These are phyloP conservation scores for Ceratina calcarata DNA, from an alignment of 1,140 invertebrate genomes.

Conservation along the genomic window DNA sequence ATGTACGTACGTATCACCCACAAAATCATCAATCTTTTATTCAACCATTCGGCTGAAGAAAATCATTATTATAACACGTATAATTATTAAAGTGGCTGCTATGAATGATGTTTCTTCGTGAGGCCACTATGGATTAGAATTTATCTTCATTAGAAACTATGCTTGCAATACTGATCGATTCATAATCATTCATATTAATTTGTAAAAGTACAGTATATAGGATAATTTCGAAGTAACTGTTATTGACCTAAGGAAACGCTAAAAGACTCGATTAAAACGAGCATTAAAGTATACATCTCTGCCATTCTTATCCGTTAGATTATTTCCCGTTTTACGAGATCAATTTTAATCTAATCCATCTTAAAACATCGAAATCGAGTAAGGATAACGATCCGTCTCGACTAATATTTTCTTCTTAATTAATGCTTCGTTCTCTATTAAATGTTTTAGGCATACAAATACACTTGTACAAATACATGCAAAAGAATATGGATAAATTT, in stretches of 20 bases:
- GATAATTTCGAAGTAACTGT: constrained; percentile 5
- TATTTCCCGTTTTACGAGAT: neutral
- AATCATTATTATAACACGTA: neutral
- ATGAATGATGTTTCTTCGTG: neutral
- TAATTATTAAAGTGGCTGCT: neutral
- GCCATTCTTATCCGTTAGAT: neutral
- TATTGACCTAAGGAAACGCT: neutral
- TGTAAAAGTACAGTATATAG: constrained; percentile 1
- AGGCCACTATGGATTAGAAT: constrained; percentile 2
- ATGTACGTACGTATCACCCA: neutral
- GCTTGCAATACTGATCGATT: neutral
- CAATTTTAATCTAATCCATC: neutral
- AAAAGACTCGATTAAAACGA: neutral
- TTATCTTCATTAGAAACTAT: neutral
- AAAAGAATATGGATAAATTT: neutral
- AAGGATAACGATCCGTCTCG: neutral
- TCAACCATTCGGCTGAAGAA: neutral
- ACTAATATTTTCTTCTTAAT: neutral
- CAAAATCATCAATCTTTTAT: neutral
- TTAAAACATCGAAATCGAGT: neutral
- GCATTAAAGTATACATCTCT: neutral
- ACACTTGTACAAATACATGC: neutral
- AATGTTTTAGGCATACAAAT: neutral
- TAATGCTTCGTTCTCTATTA: neutral
- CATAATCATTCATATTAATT: neutral